Evolutionary conservation across 2,797 vertebrate species (phyloP).

Genomic region (Sylvia borin): DNA sequence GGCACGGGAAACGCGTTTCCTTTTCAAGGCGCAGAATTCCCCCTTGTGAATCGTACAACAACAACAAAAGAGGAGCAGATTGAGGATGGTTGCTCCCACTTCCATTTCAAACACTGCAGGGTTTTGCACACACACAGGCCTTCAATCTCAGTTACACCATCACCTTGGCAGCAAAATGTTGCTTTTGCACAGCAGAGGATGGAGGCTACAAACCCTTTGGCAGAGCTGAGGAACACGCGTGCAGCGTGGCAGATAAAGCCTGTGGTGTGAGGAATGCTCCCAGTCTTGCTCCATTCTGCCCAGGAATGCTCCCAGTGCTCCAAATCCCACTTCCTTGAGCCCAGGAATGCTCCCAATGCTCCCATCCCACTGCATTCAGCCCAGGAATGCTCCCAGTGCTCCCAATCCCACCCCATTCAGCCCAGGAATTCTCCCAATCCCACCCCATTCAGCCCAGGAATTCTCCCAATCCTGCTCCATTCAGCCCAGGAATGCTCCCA

Average conservation of each 20-base stretch:
- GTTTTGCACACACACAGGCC: neutral
- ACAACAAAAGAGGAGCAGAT: neutral
- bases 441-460: neutral
- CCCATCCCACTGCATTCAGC: no score
- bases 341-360: neutral
- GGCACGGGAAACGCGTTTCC: rapidly evolving
- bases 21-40: neutral
- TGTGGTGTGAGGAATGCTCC: neutral
- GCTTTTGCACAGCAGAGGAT: neutral
- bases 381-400: neutral
- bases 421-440: neutral
- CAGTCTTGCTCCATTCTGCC: no score
- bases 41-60: neutral
- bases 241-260: neutral
- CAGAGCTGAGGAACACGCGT: neutral
- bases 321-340: no score
- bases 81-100: neutral
- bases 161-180: neutral
- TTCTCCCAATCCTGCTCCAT: neutral
- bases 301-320: no score
- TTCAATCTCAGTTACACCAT: constrained; percentile 29
- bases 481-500: neutral
- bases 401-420: no score
- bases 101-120: neutral
- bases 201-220: neutral